Percentiles rank a stretch among this genome's conserved stretches.
Evolutionary conservation across 2,797 vertebrate species (phyloP).

Genomic region (Prionace glauca): DNA sequence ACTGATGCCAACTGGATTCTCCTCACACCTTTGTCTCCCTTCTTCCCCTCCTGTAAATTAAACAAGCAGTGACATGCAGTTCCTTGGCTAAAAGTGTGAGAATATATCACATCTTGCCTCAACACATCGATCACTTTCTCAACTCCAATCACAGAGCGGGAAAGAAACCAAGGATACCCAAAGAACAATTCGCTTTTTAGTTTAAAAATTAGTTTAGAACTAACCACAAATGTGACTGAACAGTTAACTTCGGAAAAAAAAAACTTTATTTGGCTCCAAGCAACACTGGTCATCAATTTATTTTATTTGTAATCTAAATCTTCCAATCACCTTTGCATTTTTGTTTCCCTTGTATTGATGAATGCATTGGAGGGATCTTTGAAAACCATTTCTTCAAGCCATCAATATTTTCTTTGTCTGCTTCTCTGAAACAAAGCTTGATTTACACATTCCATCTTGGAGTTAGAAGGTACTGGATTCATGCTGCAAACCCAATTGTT

Average conservation of each 20-base stretch:
- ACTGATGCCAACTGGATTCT: constrained; percentile 23
- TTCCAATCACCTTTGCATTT: not conserved
- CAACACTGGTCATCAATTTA: not conserved
- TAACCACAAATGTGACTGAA: not conserved
- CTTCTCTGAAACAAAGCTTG: too few species aligned
- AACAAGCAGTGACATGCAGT: not conserved
- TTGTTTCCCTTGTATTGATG: not conserved
- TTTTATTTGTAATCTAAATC: not conserved
- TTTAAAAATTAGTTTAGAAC: not conserved
- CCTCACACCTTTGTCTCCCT: not conserved
- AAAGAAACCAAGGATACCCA: not conserved
- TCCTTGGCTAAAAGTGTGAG: constrained; percentile 15
- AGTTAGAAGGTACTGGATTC: not conserved
- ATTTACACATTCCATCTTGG: too few species aligned
- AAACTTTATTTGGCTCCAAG: not conserved
- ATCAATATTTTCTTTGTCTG: too few species aligned
- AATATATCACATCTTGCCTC: not conserved
- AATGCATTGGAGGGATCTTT: too few species aligned
- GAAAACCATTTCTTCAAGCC: too few species aligned
- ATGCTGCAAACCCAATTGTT: not conserved
- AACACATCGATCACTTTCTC: not conserved
- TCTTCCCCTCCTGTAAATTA: not conserved
- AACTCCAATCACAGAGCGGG: not conserved
- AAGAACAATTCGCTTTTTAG: not conserved
- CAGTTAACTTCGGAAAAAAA: not conserved